phyloP scores from a whole-genome alignment of 2,888 invertebrate species.

The Standfussiana lucernea region DNA sequence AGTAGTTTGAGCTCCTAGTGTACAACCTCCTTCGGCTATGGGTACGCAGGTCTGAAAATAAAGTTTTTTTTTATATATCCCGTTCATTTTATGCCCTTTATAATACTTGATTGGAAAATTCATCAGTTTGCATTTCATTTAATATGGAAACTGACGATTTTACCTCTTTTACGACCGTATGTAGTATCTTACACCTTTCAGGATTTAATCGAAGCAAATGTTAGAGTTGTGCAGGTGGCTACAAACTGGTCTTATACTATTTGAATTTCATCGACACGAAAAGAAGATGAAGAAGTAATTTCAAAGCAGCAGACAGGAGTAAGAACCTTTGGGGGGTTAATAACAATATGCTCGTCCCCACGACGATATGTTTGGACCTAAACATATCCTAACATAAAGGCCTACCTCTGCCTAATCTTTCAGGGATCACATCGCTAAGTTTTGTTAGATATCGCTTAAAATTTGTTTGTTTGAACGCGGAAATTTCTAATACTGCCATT shows the following conservation, averaged over 20 bases:
- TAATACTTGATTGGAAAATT: not conserved
- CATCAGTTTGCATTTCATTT: not conserved
- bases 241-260: not conserved
- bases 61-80: not conserved
- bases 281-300: too few relatives aligned
- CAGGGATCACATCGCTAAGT: too few relatives aligned
- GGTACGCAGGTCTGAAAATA: constrained; percentile 45
- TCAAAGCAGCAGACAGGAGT: too few relatives aligned
- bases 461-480: not conserved
- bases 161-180: not conserved
- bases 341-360: too few relatives aligned
- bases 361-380: too few relatives aligned
- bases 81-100: not conserved
- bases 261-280: too few relatives aligned
- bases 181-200: not conserved
- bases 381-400: not conserved
- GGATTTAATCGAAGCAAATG: not conserved
- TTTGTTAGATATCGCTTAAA: too few relatives aligned
- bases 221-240: not conserved
- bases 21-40: constrained; percentile 58
- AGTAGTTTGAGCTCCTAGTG: constrained; percentile 36
- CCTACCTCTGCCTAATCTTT: too few relatives aligned
- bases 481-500: not conserved
- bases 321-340: too few relatives aligned
- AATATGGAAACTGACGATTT: not conserved